phyloP scores from a whole-genome alignment of 1,140 invertebrate genomes.

The Drosophila asahinai region DNA sequence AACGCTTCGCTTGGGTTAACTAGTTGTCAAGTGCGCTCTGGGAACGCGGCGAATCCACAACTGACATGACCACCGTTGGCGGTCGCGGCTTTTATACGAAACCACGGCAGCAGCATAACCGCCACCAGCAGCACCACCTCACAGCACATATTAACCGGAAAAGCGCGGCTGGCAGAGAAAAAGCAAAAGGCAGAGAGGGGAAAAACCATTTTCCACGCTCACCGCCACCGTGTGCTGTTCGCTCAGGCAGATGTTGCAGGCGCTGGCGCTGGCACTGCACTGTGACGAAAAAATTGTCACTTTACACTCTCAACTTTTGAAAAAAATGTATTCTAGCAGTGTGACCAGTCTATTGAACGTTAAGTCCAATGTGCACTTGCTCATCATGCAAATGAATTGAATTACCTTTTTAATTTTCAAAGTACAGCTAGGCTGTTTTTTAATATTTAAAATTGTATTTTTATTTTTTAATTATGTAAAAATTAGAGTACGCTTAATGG shows the following conservation, averaged over 20 bases:
- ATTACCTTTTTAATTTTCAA: too few species aligned
- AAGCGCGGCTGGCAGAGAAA: constrained; percentile 33
- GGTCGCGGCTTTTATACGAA: constrained; percentile 59
- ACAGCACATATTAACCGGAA: constrained; percentile 46
- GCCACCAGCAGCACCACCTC: not conserved
- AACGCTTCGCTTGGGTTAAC: constrained; percentile 43
- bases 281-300: not conserved
- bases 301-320: too few species aligned
- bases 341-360: not conserved
- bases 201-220: constrained; percentile 46
- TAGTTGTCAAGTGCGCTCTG: constrained; percentile 28
- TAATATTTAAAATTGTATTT: too few species aligned
- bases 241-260: constrained; percentile 16
- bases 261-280: constrained; percentile 16
- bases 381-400: too few species aligned
- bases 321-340: not conserved
- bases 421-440: too few species aligned
- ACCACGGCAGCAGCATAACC: constrained; percentile 1
- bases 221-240: constrained; percentile 3
- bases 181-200: constrained; percentile 28
- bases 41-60: constrained; percentile 61
- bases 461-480: too few species aligned
- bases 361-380: not conserved
- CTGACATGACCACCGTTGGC: constrained; percentile 66
- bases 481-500: too few species aligned